Conservation (phyloP, 2,797 vertebrate genomes). For the Menidia menidia region DNA sequence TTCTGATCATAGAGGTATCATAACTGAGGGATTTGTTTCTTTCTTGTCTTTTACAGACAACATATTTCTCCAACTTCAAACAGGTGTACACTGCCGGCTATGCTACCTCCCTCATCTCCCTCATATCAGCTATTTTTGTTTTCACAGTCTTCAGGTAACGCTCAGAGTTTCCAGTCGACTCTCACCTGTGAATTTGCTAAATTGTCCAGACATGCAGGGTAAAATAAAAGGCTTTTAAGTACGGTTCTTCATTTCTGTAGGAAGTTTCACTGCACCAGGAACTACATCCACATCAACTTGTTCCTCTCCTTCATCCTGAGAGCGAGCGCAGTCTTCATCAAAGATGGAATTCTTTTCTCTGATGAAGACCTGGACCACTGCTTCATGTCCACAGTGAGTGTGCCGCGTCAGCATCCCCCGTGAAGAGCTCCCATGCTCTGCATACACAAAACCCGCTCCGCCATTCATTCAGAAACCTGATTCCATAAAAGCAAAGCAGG, state of each 20-base stretch:
- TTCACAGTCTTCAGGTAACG: conserved; percentile 82
- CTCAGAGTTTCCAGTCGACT: not conserved
- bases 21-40: not conserved
- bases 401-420: not conserved
- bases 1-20: not conserved
- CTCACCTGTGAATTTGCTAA: not conserved
- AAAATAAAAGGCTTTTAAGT: not conserved
- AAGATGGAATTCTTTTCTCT: conserved; percentile 88
- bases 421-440: not conserved
- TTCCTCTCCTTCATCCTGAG: conserved; percentile 91
- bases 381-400: conserved; percentile 87
- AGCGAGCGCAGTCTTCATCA: conserved; percentile 89
- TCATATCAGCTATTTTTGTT: conserved; percentile 81
- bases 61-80: conserved; percentile 86
- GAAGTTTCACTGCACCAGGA: conserved; percentile 92
- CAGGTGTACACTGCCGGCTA: conserved; percentile 84
- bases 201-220: not conserved
- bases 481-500: not conserved
- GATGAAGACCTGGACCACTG: conserved; percentile 90
- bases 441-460: not conserved
- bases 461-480: not conserved
- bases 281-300: conserved; percentile 93
- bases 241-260: conserved; percentile 61
- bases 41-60: conserved; percentile 71
- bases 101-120: conserved; percentile 82